A percentile compares a stretch with the other conserved stretches of the same genome.
These are phyloP conservation scores for Tragelaphus strepsiceros DNA, from an alignment of 2,113 vertebrate species.

Conservation along the genomic window DNA sequence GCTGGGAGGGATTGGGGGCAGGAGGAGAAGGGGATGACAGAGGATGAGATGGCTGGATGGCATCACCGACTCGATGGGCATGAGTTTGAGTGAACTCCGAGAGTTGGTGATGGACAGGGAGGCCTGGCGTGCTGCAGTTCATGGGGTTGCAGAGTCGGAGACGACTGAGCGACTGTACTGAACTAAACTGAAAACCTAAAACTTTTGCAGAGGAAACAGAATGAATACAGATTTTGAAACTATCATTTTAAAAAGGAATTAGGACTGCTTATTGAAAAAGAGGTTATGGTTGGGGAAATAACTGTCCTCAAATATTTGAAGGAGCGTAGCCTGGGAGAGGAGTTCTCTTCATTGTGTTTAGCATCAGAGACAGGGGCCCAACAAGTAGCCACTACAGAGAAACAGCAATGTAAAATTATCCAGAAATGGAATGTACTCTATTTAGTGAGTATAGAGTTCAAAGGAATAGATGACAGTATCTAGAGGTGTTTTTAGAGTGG, in stretches of 20 bases:
- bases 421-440: not conserved
- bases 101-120: no score
- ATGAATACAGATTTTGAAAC: constrained; percentile 14
- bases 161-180: no score
- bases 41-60: no score
- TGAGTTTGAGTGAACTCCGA: no score
- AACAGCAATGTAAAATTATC: not conserved
- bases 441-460: not conserved
- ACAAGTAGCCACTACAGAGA: not conserved
- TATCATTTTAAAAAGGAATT: constrained; percentile 15
- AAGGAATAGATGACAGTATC: not conserved
- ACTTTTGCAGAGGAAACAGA: not conserved
- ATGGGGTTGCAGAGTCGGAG: no score
- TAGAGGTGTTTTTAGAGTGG: not conserved
- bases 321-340: not conserved
- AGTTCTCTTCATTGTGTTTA: constrained; percentile 33
- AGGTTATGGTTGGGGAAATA: not conserved
- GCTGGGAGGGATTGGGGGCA: no score
- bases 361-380: not conserved
- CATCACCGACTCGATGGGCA: no score
- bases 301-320: not conserved
- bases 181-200: not conserved
- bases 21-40: no score
- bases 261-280: not conserved
- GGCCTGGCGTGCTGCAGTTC: no score